phyloP scores from a whole-genome alignment of 2,888 invertebrate genomes.

The Cryptus armator region DNA sequence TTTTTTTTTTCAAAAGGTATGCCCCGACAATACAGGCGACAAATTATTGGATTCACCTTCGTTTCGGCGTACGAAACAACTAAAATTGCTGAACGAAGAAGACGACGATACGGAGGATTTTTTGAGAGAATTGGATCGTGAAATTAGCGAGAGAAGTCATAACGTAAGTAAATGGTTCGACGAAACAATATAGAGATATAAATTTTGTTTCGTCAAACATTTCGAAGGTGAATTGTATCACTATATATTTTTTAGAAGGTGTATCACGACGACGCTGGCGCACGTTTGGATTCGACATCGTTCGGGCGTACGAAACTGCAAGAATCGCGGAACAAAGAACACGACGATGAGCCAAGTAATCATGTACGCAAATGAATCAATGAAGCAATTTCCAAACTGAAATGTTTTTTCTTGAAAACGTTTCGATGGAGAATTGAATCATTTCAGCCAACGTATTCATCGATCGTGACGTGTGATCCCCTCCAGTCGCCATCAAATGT shows the following conservation, averaged over 20 bases:
- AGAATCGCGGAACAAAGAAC: not conserved
- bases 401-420: not conserved
- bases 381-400: not conserved
- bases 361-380: not conserved
- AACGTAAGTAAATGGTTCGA: not conserved
- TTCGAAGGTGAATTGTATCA: too few species aligned
- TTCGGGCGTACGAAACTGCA: not conserved
- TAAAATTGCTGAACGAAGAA: too few species aligned
- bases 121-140: too few species aligned
- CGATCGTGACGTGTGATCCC: not conserved
- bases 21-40: too few species aligned
- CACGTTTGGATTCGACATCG: not conserved
- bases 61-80: too few species aligned
- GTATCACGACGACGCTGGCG: not conserved
- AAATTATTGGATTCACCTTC: too few species aligned
- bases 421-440: not conserved
- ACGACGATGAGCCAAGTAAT: not conserved
- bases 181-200: not conserved
- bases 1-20: too few species aligned
- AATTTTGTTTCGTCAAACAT: too few species aligned
- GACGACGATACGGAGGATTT: too few species aligned
- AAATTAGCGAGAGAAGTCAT: too few species aligned
- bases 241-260: not conserved
- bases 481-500: not conserved
- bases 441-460: not conserved